Evolutionary conservation across 1,140 invertebrate species (phyloP).

Genomic region (Lasioglossum baleicum): DNA sequence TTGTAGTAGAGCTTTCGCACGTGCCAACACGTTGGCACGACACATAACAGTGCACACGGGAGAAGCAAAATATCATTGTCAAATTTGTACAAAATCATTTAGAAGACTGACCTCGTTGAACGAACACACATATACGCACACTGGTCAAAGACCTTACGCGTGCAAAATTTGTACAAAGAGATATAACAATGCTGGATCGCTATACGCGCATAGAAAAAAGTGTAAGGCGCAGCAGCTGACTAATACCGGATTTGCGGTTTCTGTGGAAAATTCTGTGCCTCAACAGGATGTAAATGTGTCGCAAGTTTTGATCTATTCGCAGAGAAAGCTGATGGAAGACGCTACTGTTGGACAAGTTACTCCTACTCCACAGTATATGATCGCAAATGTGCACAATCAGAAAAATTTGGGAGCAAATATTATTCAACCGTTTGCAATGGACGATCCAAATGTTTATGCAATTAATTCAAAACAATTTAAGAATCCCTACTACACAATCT

Average conservation of each 20-base stretch:
- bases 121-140: slow-evolving; percentile 75
- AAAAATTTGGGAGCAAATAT: slow-evolving; percentile 61
- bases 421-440: slow-evolving; percentile 64
- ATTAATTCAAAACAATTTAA: slow-evolving; percentile 69
- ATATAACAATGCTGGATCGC: slow-evolving; percentile 77
- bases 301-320: slow-evolving; percentile 66
- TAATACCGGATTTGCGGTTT: slow-evolving; percentile 44
- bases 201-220: slow-evolving; percentile 75
- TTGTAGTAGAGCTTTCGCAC: slow-evolving; percentile 84
- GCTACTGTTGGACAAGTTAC: slow-evolving; percentile 50
- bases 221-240: slow-evolving; percentile 69
- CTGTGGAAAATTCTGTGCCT: slow-evolving; percentile 44
- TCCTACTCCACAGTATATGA: slow-evolving; percentile 67
- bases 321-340: slow-evolving; percentile 65
- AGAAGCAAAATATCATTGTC: slow-evolving; percentile 75
- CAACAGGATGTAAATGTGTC: slow-evolving; percentile 45
- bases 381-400: slow-evolving; percentile 68
- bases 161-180: slow-evolving; percentile 83
- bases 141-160: slow-evolving; percentile 78
- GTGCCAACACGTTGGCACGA: slow-evolving; percentile 90
- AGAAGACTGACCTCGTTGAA: slow-evolving; percentile 73
- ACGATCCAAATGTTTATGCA: slow-evolving; percentile 69
- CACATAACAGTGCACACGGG: slow-evolving; percentile 88
- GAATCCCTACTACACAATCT: slow-evolving; percentile 69
- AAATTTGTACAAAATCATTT: slow-evolving; percentile 74